phyloP scores from a whole-genome alignment of 2,888 invertebrate genomes.

The Drosophila pseudotakahashii region DNA sequence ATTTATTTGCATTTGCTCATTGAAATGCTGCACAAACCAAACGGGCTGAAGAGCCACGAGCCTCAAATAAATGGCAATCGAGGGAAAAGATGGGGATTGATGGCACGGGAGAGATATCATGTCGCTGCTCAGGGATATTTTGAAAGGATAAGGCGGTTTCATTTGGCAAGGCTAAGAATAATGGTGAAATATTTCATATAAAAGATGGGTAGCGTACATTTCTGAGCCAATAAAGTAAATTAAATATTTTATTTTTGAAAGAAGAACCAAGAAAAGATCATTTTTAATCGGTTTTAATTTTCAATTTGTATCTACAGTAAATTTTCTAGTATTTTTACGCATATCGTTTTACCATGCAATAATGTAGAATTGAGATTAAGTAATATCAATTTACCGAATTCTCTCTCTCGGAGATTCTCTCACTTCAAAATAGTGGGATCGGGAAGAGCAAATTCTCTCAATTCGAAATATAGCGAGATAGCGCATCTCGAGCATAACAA shows the following conservation, averaged over 20 bases:
- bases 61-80: conserved; percentile 74
- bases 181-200: neutral
- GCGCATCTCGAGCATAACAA: too few relatives aligned
- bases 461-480: too few relatives aligned
- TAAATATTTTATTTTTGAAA: neutral
- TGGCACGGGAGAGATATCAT: conserved; percentile 5
- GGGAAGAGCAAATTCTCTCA: too few relatives aligned
- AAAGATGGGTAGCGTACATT: neutral
- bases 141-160: neutral
- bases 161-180: neutral
- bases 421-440: too few relatives aligned
- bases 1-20: conserved; percentile 77
- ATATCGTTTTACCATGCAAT: too few relatives aligned
- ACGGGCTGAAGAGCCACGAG: conserved; percentile 50
- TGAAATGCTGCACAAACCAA: conserved; percentile 74
- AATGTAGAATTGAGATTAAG: too few relatives aligned
- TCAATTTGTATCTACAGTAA: too few relatives aligned
- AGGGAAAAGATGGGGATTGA: conserved; percentile 29
- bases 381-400: too few relatives aligned
- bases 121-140: conserved; percentile 40
- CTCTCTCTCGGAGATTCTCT: too few relatives aligned
- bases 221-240: neutral
- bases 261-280: too few relatives aligned
- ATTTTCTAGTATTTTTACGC: too few relatives aligned
- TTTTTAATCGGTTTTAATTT: too few relatives aligned